Evolutionary conservation across 2,888 invertebrate genomes (phyloP), one percentile per base, ranked within the genome.

Genomic region (Andrena haemorrhoa): DNA sequence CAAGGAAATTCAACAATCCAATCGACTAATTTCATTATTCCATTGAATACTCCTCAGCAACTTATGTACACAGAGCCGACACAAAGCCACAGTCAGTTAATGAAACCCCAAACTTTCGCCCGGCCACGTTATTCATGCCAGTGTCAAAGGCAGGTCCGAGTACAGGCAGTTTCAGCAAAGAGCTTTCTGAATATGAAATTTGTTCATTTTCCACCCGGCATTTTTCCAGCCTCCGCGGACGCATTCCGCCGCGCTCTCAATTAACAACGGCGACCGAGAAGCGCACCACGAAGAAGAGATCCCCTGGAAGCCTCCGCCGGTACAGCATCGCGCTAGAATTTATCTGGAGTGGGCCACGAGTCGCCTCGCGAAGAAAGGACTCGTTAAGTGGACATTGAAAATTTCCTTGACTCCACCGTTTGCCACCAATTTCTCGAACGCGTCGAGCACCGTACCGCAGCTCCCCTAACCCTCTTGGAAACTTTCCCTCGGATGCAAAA

Each of bases 311-410:
- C 33, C 31, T 60, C 41, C 23, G 72, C 31, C 51, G 35, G 58
- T 71, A 35, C 16, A 20, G 49, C 23, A 65, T 53, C 29, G 47
- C 72, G 70, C 63, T 26, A 33, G 58, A 80, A 77, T 80, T 76
- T 69, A 47, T 16, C 29, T 31, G 2, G 29, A 68, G 29, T 41
- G 73, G n/a, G 61, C 26, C 56, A 23, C 33, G 33, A 69, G 69
- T 35, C 41, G 51, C 7, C 12, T 12, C 23, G 49, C 26, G 68
- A 20, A 56, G 23, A 64, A 76, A 60, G 61, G 69, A 26, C 58
- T 79, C 72, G 41, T 86, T 79, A 82, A 86, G 58, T 51, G 65
- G 60, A 61, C 69, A 79, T 82, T 86, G 75, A 73, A 61, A 74
- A 82, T 26, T 84, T 83, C 65, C 64, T 23, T 33, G 58, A 47